Percentiles rank a stretch among this genome's conserved stretches.
Conservation (phyloP, 2,113 vertebrate species). For the Probosciger aterrimus region DNA sequence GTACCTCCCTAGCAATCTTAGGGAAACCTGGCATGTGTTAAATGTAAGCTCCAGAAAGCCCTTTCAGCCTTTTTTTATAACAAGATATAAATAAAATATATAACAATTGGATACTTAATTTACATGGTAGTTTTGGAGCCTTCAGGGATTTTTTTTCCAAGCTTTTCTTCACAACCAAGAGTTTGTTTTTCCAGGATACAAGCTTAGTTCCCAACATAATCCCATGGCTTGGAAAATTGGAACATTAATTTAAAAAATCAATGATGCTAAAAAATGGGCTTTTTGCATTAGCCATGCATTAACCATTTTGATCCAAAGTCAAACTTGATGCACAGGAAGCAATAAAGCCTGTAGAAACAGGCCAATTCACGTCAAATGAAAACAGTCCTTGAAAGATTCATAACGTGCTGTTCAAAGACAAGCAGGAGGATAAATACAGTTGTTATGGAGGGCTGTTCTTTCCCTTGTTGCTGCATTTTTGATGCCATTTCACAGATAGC, state of each 20-base stretch:
- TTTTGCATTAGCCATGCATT: conserved; percentile 8
- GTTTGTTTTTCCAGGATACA: conserved; percentile 19
- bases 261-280: neutral
- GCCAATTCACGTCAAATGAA: neutral
- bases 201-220: conserved; percentile 33
- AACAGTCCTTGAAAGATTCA: neutral
- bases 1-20: neutral
- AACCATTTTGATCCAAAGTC: conserved; percentile 11
- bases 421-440: neutral
- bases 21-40: neutral
- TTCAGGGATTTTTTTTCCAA: neutral
- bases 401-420: neutral
- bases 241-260: conserved; percentile 26
- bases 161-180: conserved; percentile 35
- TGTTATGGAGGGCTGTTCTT: neutral
- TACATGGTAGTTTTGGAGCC: neutral
- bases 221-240: neutral
- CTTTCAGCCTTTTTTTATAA: conserved; percentile 24
- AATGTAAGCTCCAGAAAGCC: conserved; percentile 21
- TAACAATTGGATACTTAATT: conserved; percentile 30
- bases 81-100: conserved; percentile 52
- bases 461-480: neutral
- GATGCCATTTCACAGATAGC: neutral
- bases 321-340: neutral
- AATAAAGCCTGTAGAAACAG: neutral